Conservation (phyloP, 2,113 vertebrate genomes). For the Dicerorhinus sumatrensis region DNA sequence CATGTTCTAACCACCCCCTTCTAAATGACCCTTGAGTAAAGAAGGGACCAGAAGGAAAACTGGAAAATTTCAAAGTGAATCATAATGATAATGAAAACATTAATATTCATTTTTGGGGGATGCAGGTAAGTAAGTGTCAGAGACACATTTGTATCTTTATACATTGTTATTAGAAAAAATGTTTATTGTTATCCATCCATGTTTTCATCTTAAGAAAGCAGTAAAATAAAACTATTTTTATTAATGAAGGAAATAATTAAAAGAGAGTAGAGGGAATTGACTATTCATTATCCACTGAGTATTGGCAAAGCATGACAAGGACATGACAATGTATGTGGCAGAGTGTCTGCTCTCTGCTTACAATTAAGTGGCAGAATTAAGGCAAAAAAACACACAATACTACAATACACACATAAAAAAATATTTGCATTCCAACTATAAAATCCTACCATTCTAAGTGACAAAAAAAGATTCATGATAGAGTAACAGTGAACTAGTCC, state of each 20-base stretch:
- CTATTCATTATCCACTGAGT: not conserved
- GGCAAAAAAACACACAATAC: not conserved
- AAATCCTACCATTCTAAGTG: not conserved
- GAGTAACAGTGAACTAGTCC: fast-evolving
- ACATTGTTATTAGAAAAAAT: not conserved
- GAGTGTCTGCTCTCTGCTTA: not conserved
- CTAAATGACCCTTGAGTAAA: not conserved
- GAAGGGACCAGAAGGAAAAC: not conserved
- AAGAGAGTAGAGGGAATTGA: not conserved
- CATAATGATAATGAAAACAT: too few relatives aligned
- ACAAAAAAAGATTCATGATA: not conserved
- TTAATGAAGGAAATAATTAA: not conserved
- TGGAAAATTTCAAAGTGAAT: not conserved
- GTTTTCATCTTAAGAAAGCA: not conserved
- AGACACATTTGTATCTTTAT: not conserved
- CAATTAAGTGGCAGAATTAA: not conserved
- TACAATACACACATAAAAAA: not conserved
- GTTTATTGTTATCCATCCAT: too few relatives aligned
- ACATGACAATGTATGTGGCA: fast-evolving
- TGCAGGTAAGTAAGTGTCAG: too few relatives aligned
- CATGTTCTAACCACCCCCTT: not conserved
- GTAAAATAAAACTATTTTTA: not conserved
- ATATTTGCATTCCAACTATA: not conserved
- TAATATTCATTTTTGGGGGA: not conserved
- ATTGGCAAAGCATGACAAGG: not conserved